Evolutionary conservation across 2,888 invertebrate species (phyloP).

Genomic region (Cheiracanthium punctorium): DNA sequence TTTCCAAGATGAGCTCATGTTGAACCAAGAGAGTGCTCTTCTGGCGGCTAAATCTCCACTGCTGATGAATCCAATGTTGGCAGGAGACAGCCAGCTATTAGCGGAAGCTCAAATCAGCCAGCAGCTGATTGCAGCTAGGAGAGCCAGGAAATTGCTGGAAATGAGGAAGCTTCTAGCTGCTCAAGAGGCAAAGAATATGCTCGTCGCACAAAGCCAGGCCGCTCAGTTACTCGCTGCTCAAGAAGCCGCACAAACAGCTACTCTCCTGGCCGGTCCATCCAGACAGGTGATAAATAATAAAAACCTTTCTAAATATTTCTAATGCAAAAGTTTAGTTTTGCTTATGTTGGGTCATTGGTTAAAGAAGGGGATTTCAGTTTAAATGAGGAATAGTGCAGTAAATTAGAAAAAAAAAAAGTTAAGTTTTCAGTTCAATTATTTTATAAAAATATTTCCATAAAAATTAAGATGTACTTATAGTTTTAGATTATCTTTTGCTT

Average conservation of each 20-base stretch:
- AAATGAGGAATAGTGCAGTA: too few species aligned
- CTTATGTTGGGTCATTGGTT: too few species aligned
- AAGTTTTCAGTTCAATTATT: too few species aligned
- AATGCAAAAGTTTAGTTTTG: too few species aligned
- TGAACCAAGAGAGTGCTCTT: slow-evolving; percentile 50
- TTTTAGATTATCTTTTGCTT: too few species aligned
- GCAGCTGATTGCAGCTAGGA: slow-evolving; percentile 50
- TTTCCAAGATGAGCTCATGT: slow-evolving; percentile 28
- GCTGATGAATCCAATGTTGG: slow-evolving; percentile 2
- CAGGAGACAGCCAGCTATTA: background rate
- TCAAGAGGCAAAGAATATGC: slow-evolving; percentile 35
- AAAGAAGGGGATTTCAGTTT: too few species aligned
- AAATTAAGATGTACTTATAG: too few species aligned
- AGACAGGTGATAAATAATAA: slow-evolving; percentile 20
- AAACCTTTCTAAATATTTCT: background rate
- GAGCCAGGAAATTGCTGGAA: slow-evolving; percentile 47
- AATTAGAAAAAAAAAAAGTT: too few species aligned
- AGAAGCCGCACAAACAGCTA: background rate
- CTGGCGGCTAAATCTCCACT: slow-evolving; percentile 30
- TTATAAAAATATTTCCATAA: too few species aligned
- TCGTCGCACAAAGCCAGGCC: slow-evolving; percentile 31
- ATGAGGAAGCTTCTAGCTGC: slow-evolving; percentile 54
- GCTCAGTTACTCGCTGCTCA: slow-evolving; percentile 20
- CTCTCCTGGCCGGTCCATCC: slow-evolving; percentile 30
- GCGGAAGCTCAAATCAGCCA: slow-evolving; percentile 42